Evolutionary conservation across 2,113 vertebrate species (phyloP), one percentile per base, ranked within the genome.

Genomic region (Pteronura brasiliensis): DNA sequence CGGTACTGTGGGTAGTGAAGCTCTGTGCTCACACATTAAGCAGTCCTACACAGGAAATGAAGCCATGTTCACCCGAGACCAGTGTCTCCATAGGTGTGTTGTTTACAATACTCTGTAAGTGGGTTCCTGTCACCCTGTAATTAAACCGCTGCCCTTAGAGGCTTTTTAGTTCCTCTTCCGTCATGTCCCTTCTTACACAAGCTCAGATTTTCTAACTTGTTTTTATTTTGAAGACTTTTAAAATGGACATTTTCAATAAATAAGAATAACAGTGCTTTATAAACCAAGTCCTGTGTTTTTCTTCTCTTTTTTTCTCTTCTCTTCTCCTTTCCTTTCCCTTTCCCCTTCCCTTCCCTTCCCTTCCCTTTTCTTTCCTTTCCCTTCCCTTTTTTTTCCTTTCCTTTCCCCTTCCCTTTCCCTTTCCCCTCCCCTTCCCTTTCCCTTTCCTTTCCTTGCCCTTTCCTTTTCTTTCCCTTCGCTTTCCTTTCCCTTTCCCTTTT

Each of bases 191-290:
- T 98, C 88, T 98, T 98, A 98, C 97, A 98, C 97, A 97, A 98
- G 97, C 94, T 98, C 98, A 97, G 96, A 98, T 98, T 99, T 99
- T 99, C 98, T 98, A 98, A 99, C 98, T 97, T 97, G 98, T 98
- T 99, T 99, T 99, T 98, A 99, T 99, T 99, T 99, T 98, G 96
- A 98, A 98, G 93, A 98, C 94, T 99, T 99, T 99, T 99, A 98
- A 96, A 99, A 99, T 98, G 96, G 98, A 99, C 98, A 98, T 99
- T 99, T 99, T 99, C 98, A 98, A 99, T 98, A 98, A 99, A 99
- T 98, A 98, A 98, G 82, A 97, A 98, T 97, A 92, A 98, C 95
- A 97, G 59, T 98, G 0, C 97, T 98, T 98, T 97, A 23, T 11
- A 83, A 96, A 87, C 94, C 95, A 91, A 97, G 95, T 97, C 57